Percentiles rank a stretch among this genome's conserved stretches.
Conservation (phyloP, 2,113 vertebrate species). For the Aptenodytes forsteri region DNA sequence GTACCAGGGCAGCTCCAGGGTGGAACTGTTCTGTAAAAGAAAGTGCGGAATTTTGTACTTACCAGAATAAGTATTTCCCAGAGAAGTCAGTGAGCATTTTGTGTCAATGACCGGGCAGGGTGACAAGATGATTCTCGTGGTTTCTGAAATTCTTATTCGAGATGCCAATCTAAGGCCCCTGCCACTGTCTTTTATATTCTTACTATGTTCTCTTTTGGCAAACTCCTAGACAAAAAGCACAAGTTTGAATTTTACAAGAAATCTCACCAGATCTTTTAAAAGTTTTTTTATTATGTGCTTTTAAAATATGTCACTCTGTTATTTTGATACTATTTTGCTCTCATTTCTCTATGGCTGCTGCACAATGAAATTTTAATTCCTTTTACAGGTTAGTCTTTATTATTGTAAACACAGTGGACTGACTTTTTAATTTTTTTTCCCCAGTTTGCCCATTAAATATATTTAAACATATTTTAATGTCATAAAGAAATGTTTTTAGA, state of each 20-base stretch:
- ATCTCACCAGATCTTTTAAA: background rate
- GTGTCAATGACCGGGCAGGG: background rate
- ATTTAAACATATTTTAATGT: background rate
- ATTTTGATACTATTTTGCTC: background rate
- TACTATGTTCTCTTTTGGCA: background rate
- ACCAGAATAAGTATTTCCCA: background rate
- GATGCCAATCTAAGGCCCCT: fast-evolving
- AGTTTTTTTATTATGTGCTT: background rate
- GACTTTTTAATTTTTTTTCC: background rate
- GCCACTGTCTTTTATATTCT: background rate
- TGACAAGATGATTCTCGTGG: background rate
- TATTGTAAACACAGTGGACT: background rate
- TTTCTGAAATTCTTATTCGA: background rate
- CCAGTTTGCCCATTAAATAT: background rate
- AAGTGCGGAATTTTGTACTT: background rate
- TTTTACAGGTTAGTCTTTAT: background rate
- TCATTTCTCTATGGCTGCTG: background rate
- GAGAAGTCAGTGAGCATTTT: background rate
- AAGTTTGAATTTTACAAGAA: background rate
- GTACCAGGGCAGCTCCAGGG: background rate
- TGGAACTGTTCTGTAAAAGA: background rate
- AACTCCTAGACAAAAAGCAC: background rate
- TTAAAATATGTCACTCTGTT: background rate
- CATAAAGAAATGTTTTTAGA: background rate
- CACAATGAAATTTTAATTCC: background rate